Conservation (phyloP, 2,888 invertebrate species). For the Girardia tigrina region DNA sequence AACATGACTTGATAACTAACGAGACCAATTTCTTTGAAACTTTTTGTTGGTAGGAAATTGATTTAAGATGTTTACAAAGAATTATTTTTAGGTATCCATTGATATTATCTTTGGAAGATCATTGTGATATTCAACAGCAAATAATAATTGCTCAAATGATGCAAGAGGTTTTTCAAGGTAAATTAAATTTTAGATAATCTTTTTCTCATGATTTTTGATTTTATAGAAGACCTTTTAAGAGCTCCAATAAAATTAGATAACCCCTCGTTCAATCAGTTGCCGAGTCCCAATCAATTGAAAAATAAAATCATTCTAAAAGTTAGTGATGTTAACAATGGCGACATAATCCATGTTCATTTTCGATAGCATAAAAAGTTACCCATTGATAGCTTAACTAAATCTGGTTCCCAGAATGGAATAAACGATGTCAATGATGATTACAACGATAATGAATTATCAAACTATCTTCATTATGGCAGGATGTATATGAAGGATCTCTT, state of each 20-base stretch:
- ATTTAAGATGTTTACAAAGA: too few species aligned
- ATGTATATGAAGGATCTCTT: slow-evolving; percentile 17
- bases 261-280: not conserved
- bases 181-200: not conserved
- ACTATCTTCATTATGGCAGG: not conserved
- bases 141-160: slow-evolving; percentile 14
- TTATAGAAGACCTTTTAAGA: not conserved
- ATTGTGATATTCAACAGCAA: slow-evolving; percentile 5
- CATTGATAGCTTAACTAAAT: not conserved
- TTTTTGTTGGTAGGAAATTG: too few species aligned
- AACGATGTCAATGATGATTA: not conserved
- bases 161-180: not conserved
- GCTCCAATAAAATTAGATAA: not conserved
- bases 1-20: too few species aligned
- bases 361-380: slow-evolving; percentile 14
- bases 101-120: not conserved
- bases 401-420: not conserved
- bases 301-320: not conserved
- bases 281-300: slow-evolving; percentile 13
- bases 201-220: not conserved
- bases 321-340: too few species aligned
- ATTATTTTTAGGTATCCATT: not conserved
- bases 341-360: too few species aligned
- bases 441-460: not conserved
- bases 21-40: too few species aligned